Evolutionary conservation across 1,140 invertebrate species (phyloP), one percentile per base, ranked within the genome.

Genomic region (Hyphantria cunea): DNA sequence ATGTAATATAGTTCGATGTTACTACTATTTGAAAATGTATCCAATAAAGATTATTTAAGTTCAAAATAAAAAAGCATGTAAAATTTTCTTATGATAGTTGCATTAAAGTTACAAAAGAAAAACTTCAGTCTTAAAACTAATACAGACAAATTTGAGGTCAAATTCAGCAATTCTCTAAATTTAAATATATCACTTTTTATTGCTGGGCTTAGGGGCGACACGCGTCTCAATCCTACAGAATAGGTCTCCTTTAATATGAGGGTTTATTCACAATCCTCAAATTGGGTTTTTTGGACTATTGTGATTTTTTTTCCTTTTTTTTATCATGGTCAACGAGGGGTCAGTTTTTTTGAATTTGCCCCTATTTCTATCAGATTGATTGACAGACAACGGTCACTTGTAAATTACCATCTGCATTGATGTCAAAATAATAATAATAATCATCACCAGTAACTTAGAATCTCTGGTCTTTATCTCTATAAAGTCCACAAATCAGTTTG

Each of bases 301-400:
- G 78, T 89, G 54, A 55, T 51, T 72, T 77, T 82, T 75, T 84
- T 78, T 72, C 42, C 47, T 10, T 62, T 59, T 77, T 78, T 80
- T 86, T 75, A 70, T 53, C 66, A 66, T 83, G 87, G 87, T 90
- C 87, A 86, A 82, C 77, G 82, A 88, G 86, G 86, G 86, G 85
- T 88, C 85, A 88, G 81, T 82, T 85, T 72, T 83, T 80, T 82
- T 52, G 47, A 70, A 66, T 78, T 67, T 59, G 17, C 64, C 64
- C 70, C 63, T 66, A 53, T 67, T 66, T 75, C 56, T 74, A 73
- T 32, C 52, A 76, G 78, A 88, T 84, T 89, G 86, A 87, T 86
- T 88, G 86, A 88, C 86, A 88, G 76, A 48, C 73, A 84, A 86
- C 84, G 82, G 86, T 86, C 86, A 86, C 76, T 86, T 70, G 70